Evolutionary conservation across 2,797 vertebrate species (phyloP).

Genomic region (Parotocinclus haroldoi): DNA sequence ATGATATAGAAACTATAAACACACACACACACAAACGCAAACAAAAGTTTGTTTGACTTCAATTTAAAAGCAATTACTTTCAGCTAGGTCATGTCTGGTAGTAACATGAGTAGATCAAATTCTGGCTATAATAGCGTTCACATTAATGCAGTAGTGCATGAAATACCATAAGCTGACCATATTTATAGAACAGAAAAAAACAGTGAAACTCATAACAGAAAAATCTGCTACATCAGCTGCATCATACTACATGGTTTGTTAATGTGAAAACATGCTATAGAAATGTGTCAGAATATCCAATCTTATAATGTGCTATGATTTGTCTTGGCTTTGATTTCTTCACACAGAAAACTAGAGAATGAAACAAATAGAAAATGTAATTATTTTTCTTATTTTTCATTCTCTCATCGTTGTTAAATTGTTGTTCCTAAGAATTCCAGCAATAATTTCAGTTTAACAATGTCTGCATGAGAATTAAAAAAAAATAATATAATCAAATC

Average conservation of each 20-base stretch:
- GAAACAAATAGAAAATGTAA: slow-evolving; percentile 1
- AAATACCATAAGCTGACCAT: too few species aligned
- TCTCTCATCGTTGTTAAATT: background rate
- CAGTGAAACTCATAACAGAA: too few species aligned
- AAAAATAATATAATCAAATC: background rate
- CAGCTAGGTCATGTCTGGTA: slow-evolving; percentile 1
- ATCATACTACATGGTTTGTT: too few species aligned
- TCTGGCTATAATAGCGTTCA: too few species aligned
- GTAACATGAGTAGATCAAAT: too few species aligned
- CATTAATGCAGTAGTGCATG: too few species aligned
- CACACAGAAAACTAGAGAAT: background rate
- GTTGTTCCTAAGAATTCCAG: background rate
- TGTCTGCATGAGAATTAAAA: background rate
- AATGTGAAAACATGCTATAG: background rate
- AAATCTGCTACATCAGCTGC: too few species aligned
- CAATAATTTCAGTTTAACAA: background rate
- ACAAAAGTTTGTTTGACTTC: slow-evolving; percentile 15
- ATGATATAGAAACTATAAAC: background rate
- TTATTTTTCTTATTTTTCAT: background rate
- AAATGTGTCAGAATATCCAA: slow-evolving; percentile 8
- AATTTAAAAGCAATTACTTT: slow-evolving; percentile 30
- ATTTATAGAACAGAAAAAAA: too few species aligned
- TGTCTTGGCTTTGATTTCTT: slow-evolving; percentile 3
- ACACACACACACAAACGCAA: background rate
- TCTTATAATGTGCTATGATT: background rate